These are phyloP conservation scores for Brachionus asplanchnoidis DNA, from an alignment of 1,140 invertebrate species.

Conservation along the genomic window DNA sequence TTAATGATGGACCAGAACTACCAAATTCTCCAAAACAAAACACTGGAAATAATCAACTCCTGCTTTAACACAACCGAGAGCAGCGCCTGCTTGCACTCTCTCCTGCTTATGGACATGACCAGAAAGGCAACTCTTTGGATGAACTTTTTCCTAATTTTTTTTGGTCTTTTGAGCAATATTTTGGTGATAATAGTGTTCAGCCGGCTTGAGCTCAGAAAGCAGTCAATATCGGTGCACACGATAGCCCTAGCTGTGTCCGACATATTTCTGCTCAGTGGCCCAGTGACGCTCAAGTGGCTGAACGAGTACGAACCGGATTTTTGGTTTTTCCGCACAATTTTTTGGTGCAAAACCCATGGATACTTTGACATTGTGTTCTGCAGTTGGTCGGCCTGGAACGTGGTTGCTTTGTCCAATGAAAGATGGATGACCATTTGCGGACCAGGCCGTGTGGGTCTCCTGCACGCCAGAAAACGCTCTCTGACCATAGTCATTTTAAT, in stretches of 20 bases:
- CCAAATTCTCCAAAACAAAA: not conserved
- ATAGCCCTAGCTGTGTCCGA: slow-evolving; percentile 13
- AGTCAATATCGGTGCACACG: slow-evolving; percentile 34
- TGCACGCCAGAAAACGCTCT: not conserved
- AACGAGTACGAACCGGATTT: slow-evolving; percentile 4
- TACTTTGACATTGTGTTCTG: slow-evolving; percentile 39
- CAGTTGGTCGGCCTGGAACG: slow-evolving; percentile 38
- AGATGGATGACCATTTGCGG: slow-evolving; percentile 23
- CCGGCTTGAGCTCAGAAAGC: slow-evolving; percentile 2
- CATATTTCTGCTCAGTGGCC: not conserved
- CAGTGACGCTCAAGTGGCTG: not conserved
- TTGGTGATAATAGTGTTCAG: slow-evolving; percentile 13
- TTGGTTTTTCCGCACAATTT: not conserved
- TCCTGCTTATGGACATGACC: not conserved
- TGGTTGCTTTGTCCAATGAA: slow-evolving; percentile 20
- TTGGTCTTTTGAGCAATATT: slow-evolving; percentile 10
- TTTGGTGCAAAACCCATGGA: slow-evolving; percentile 28
- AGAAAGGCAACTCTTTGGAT: slow-evolving; percentile 5
- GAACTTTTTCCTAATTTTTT: slow-evolving; percentile 25
- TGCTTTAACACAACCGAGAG: not conserved
- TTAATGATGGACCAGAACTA: slow-evolving; percentile 3
- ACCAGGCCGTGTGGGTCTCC: not conserved
- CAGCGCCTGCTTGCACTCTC: not conserved
- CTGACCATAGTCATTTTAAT: not conserved
- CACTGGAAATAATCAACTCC: not conserved